Evolutionary conservation across 2,113 vertebrate species (phyloP), one percentile per base, ranked within the genome.

Genomic region (Mirza zaza): DNA sequence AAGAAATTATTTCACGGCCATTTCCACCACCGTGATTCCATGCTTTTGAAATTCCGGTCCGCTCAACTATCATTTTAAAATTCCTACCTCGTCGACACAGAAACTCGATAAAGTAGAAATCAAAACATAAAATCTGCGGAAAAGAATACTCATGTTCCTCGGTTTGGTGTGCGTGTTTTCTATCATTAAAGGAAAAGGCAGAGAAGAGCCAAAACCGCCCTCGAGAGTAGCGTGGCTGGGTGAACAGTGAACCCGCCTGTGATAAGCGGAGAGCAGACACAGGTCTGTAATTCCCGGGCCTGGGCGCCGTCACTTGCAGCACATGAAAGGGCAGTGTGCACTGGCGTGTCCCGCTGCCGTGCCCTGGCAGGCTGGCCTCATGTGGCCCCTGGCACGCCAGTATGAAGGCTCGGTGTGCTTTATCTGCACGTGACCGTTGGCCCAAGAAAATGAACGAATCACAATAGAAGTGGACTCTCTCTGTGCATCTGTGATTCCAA

Each of bases 371-470:
- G 8, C 75, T 90, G 65, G 18, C 2, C n/a, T 20, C 6, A 11
- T 0, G 3, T 23, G 77, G 39, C 29, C 55, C 27, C 52, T 55
- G 81, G 85, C 68, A 85, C 85, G 70, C 25, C 59, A 90, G 68
- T 25, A 15, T 2, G 3, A 59, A 89, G 91, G 57, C 20, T 95
- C 42, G 63, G 0, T 0, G 59, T 2, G 18, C 77, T 84, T 52
- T 70, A 70, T 59, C 39, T 84, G 67, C 86, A 95, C 83, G 45
- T 32, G 84, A 14, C 67, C 50, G 36, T 42, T 87, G 13, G 50
- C 92, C 79, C 81, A 29, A 5, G 97, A 96, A 88, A 52, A 79
- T 52, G 76, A 50, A 95, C 23, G 70, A 86, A 15, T 75, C 82
- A 82, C 8, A 8, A 25, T 67, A 59, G 36, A 83, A 68, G 27